Percentiles rank a stretch among this genome's conserved stretches.
These are phyloP conservation scores for Pharmacophagus antenor DNA, from an alignment of 2,888 invertebrate species.

Conservation along the genomic window DNA sequence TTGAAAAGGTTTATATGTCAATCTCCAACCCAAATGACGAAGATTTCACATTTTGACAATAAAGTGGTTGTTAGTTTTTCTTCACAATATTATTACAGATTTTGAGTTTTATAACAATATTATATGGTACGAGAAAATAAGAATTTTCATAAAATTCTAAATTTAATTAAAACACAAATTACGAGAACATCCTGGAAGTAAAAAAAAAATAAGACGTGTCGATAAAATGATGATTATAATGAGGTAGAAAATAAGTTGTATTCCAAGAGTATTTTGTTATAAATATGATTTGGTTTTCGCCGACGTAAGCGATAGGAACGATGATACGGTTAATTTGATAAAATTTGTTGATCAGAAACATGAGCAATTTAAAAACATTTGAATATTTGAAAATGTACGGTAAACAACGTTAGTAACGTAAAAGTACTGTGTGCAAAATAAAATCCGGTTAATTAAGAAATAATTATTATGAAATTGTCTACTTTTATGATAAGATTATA, in stretches of 20 bases:
- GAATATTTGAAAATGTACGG: not conserved
- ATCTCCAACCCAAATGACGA: too few species aligned
- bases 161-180: not conserved
- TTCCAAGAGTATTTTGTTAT: slow-evolving; percentile 8
- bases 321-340: slow-evolving; percentile 10
- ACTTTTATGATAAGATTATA: not conserved
- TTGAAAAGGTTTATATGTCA: too few species aligned
- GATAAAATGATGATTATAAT: not conserved
- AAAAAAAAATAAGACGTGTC: not conserved
- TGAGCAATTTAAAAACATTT: not conserved
- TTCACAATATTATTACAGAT: too few species aligned
- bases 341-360: slow-evolving; percentile 9
- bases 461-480: not conserved
- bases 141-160: too few species aligned
- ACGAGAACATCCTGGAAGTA: not conserved
- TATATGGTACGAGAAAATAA: too few species aligned
- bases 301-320: not conserved
- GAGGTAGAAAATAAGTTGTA: not conserved
- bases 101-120: too few species aligned
- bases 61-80: too few species aligned
- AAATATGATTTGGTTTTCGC: slow-evolving; percentile 18
- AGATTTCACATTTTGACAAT: too few species aligned
- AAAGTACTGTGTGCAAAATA: not conserved
- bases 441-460: not conserved
- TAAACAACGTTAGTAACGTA: not conserved